Evolutionary conservation across 92 coral and sea anemone species (phyloP).

Genomic region (Nematostella vectensis): DNA sequence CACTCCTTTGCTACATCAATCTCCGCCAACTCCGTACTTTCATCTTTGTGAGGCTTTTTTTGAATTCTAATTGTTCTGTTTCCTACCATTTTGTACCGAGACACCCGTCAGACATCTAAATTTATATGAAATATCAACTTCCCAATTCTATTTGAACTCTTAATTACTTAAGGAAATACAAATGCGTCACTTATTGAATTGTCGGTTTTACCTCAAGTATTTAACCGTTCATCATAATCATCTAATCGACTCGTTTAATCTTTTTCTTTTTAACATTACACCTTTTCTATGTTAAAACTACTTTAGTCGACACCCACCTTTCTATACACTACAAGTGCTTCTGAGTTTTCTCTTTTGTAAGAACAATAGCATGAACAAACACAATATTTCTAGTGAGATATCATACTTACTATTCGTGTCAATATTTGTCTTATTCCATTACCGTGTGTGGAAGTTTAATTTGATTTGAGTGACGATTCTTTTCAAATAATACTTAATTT

Average conservation of each 20-base stretch:
- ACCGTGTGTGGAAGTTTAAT: neutral
- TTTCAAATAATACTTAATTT: slow-evolving; percentile 4
- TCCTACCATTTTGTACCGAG: too few species aligned
- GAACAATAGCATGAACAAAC: neutral
- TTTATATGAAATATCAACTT: neutral
- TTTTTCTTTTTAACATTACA: too few species aligned
- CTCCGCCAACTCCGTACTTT: too few species aligned
- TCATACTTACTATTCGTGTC: too few species aligned
- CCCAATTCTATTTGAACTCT: slow-evolving; percentile 1
- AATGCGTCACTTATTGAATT: neutral
- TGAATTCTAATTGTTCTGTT: too few species aligned
- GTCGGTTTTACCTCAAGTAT: neutral
- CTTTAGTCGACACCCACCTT: too few species aligned
- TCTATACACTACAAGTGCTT: neutral
- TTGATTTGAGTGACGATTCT: slow-evolving; percentile 1
- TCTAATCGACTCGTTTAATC: neutral
- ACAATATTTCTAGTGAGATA: neutral
- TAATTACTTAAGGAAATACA: slow-evolving; percentile 2
- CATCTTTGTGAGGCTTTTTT: too few species aligned
- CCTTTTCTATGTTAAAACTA: too few species aligned
- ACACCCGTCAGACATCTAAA: too few species aligned
- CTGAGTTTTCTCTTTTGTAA: neutral
- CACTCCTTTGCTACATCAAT: too few species aligned
- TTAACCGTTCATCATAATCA: neutral
- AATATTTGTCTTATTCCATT: too few species aligned